phyloP scores from a whole-genome alignment of 2,797 vertebrate genomes.

The Takifugu rubripes region DNA sequence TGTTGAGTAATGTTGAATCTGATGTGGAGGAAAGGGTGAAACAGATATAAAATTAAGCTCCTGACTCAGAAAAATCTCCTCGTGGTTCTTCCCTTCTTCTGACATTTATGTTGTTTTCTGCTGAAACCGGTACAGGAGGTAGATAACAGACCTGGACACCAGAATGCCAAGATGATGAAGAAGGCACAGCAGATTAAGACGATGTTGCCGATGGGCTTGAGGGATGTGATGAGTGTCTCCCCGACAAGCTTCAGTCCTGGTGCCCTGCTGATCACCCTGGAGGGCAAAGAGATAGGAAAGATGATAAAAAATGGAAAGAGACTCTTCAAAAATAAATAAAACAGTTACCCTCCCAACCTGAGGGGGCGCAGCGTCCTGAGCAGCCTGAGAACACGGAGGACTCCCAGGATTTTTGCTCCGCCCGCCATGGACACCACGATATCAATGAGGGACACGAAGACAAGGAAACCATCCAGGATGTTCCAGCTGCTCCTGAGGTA shows the following conservation, averaged over 20 bases:
- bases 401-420: slow-evolving; percentile 94
- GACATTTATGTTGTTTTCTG: no score
- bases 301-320: neutral
- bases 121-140: no score
- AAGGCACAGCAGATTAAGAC: slow-evolving; percentile 98
- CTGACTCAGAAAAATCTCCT: no score
- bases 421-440: slow-evolving; percentile 96
- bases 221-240: slow-evolving; percentile 94
- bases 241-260: slow-evolving; percentile 96
- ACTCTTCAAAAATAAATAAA: neutral
- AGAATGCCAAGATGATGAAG: slow-evolving; percentile 95
- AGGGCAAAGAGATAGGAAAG: neutral
- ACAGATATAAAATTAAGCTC: no score
- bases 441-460: slow-evolving; percentile 93
- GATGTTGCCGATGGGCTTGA: slow-evolving; percentile 96
- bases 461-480: slow-evolving; percentile 92
- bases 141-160: slow-evolving; percentile 82
- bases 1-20: no score
- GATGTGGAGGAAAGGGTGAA: no score
- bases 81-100: no score
- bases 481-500: slow-evolving; percentile 98
- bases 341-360: slow-evolving; percentile 71
- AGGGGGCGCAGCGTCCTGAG: slow-evolving; percentile 92
- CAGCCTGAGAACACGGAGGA: slow-evolving; percentile 89
- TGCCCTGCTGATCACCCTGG: slow-evolving; percentile 94